Evolutionary conservation across 2,113 vertebrate genomes (phyloP), one percentile per base, ranked within the genome.

Genomic region (Coptodon rendalli): DNA sequence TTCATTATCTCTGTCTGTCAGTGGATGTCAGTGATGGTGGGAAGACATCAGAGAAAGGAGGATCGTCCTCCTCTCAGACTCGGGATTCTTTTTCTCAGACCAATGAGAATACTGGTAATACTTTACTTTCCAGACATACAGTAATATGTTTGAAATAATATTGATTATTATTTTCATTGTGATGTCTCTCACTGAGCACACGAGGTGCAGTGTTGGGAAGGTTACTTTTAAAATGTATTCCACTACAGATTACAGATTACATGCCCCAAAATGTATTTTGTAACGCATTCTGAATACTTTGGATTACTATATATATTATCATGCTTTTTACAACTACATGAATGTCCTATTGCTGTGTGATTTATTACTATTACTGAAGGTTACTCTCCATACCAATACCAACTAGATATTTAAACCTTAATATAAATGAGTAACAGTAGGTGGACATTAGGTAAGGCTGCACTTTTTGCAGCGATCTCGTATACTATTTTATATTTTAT

Each of bases 331-430:
- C 24, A 57, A 2, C 54, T 29, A 14, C 24, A 57, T 57, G 24
- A 27, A 14, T 57, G 45, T 4, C 0, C 45, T 48, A 17, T 48
- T 48, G 45, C 45, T 31, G 29, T 17, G 24, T 57, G 22, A 14
- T 57, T 57, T 57, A 57, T 57, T 57, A 8, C 19, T 52, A 0
- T n/a, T n/a, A n/a, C 24, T 27, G 24, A 3, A 14, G 12, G 12
- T 1, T 57, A 57, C 4, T 57, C 6, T 1, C 22, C 22, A 57
- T 0, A 57, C 54, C 24, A 57, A 27, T 7, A 27, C 24, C 24
- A 57, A 1, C 24, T 2, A 27, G 1, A 57, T 14, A 2, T 27
- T 57, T 8, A 27, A 57, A 57, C 14, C 54, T 57, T 3, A 14
- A 57, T 57, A 57, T 57, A 27, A 57, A 57, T 57, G 12, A 57